Evolutionary conservation across 2,888 invertebrate genomes (phyloP).

Genomic region (Drosophila trichaetosa): DNA sequence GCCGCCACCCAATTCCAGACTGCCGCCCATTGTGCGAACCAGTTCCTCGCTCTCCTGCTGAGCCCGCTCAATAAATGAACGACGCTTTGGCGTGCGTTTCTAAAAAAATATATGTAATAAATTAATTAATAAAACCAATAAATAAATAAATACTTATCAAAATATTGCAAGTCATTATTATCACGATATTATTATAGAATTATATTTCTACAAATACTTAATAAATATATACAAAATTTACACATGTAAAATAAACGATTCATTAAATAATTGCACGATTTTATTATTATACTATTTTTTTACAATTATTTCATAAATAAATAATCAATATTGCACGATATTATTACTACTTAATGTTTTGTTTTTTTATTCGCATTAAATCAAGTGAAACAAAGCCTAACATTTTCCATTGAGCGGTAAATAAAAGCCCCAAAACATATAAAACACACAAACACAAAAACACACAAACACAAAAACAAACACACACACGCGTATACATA

Average conservation of each 20-base stretch:
- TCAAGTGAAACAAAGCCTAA: conserved; percentile 25
- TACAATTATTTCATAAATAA: background rate
- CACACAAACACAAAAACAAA: conserved; percentile 15
- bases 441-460: conserved; percentile 18
- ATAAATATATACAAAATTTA: background rate
- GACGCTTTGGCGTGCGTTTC: conserved; percentile 84
- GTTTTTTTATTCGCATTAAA: conserved; percentile 4
- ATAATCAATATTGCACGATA: background rate
- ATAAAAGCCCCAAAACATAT: conserved; percentile 35
- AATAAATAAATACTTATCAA: background rate
- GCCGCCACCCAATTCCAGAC: conserved; percentile 83
- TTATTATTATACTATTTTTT: background rate
- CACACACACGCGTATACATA: conserved; percentile 5
- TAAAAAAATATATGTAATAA: conserved; percentile 8
- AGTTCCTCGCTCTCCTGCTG: conserved; percentile 84
- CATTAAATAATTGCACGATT: background rate
- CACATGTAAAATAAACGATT: background rate
- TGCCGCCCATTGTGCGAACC: conserved; percentile 84
- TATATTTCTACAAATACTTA: background rate
- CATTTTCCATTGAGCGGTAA: conserved; percentile 29
- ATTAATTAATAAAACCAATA: background rate
- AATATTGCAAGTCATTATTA: background rate
- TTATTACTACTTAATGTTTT: background rate
- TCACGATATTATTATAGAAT: background rate
- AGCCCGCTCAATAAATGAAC: conserved; percentile 83